A percentile compares a stretch with the other conserved stretches of the same genome.
Conservation (phyloP, 1,140 invertebrate genomes). For the Microplitis mediator region DNA sequence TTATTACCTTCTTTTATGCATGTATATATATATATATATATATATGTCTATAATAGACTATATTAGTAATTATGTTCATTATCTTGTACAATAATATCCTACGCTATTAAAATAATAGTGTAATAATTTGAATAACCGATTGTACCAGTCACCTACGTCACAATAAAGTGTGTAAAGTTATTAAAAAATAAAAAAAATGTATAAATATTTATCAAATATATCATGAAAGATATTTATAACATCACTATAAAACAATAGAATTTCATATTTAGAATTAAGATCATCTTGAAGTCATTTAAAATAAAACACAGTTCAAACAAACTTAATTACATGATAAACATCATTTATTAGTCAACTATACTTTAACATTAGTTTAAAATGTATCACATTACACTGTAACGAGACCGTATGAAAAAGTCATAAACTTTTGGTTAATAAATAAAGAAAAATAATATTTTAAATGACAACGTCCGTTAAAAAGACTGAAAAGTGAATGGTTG, state of each 20-base stretch:
- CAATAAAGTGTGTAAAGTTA: background rate
- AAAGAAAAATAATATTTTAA: conserved; percentile 9
- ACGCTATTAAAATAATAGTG: background rate
- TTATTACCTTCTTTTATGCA: background rate
- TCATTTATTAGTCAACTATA: background rate
- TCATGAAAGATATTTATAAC: no score
- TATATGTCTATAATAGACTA: background rate
- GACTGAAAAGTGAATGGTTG: background rate
- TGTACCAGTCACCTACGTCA: background rate
- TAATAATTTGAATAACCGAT: background rate
- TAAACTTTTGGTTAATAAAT: background rate
- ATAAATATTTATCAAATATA: no score
- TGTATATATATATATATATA: background rate
- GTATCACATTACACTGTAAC: no score
- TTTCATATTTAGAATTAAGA: no score
- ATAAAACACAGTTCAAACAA: no score
- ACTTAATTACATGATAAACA: no score
- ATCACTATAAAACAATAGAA: no score
- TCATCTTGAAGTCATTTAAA: no score
- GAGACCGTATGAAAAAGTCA: no score
- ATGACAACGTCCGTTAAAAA: background rate
- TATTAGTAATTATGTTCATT: background rate
- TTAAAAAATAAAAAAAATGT: no score
- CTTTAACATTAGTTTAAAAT: background rate
- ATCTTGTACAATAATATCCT: background rate